Evolutionary conservation across 1,140 invertebrate species (phyloP), one percentile per base, ranked within the genome.

Genomic region (Trachymyrmex septentrionalis): DNA sequence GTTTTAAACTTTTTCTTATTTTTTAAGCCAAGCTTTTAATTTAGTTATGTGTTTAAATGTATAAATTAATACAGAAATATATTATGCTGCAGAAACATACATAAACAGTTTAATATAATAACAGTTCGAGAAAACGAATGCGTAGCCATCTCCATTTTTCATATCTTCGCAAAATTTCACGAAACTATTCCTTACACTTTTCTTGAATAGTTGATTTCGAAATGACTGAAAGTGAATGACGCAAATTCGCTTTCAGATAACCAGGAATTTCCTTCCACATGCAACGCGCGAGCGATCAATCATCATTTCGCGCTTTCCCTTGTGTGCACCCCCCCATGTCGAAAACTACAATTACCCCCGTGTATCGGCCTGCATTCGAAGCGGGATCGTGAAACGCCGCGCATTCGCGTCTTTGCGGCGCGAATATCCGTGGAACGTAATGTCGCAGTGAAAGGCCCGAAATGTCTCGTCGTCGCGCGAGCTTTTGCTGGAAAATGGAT

Each of bases 401-500:
- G 19, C 38, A 4, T 12, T 21, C 38, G 19, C 67, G 53, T 72
- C n/a, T 57, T n/a, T 50, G 67, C 80, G 67, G 14, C 3, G n/a
- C 50, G 66, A 44, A 66, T 53, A 80, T 73, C 80, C 48, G 38
- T 2, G 71, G 16, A 63, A 63, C 59, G 27, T 14, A n/a, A 44
- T 19, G 57, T 77, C 82, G 59, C 81, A 48, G 21, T 78, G 61
- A 73, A 63, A 84, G 34, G 38, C 14, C 10, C 30, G 73, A 63
- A 78, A 85, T 84, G 80, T 84, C 66, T 48, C 69, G 55, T 50
- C 72, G 81, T 48, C 59, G 82, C 82, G 72, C 73, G 57, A 50
- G 48, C 73, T 53, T 77, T 85, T 34, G 72, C 34, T 48, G 73
- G 82, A 85, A 85, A 85, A 85, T 85, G 53, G 73, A 85, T 85